These are phyloP conservation scores for Drosophila nasuta DNA, from an alignment of 1,140 invertebrate species.

Conservation along the genomic window DNA sequence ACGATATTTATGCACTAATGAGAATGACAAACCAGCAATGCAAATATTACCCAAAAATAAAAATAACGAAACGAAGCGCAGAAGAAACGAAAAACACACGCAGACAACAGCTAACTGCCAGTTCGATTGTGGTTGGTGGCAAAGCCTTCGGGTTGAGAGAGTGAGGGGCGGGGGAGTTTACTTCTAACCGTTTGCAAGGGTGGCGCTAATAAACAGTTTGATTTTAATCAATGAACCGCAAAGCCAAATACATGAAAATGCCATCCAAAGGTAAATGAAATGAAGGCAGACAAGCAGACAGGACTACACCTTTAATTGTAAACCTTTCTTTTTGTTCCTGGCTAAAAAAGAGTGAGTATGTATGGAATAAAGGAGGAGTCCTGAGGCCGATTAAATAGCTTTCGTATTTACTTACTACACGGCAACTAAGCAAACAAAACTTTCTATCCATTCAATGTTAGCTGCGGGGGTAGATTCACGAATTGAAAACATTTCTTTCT, in stretches of 20 bases:
- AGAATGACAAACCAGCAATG: conserved; percentile 71
- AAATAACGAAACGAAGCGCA: conserved; percentile 21
- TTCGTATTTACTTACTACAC: conserved; percentile 61
- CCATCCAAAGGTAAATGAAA: conserved; percentile 50
- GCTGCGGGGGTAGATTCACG: conserved; percentile 40
- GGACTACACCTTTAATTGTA: conserved; percentile 54
- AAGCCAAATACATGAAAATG: conserved; percentile 68
- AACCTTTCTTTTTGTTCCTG: conserved; percentile 50
- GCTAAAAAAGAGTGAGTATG: conserved; percentile 9
- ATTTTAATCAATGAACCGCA: conserved; percentile 82
- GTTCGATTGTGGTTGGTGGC: conserved; percentile 15
- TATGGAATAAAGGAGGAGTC: conserved; percentile 1
- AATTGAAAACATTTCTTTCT: conserved; percentile 33
- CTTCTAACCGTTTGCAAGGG: conserved; percentile 39
- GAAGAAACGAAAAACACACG: conserved; percentile 49
- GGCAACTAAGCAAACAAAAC: conserved; percentile 62
- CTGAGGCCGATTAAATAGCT: conserved; percentile 57
- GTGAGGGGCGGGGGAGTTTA: conserved; percentile 9
- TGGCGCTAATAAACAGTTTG: conserved; percentile 68
- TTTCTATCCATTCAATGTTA: conserved; percentile 44
- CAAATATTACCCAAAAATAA: conserved; percentile 45
- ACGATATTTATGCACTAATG: conserved; percentile 56
- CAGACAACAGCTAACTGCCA: conserved; percentile 31
- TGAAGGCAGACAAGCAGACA: conserved; percentile 49
- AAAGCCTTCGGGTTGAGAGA: neutral